Percentiles rank a stretch among this genome's conserved stretches.
Conservation (phyloP, 2,888 invertebrate genomes). For the Helicoverpa assulta region DNA sequence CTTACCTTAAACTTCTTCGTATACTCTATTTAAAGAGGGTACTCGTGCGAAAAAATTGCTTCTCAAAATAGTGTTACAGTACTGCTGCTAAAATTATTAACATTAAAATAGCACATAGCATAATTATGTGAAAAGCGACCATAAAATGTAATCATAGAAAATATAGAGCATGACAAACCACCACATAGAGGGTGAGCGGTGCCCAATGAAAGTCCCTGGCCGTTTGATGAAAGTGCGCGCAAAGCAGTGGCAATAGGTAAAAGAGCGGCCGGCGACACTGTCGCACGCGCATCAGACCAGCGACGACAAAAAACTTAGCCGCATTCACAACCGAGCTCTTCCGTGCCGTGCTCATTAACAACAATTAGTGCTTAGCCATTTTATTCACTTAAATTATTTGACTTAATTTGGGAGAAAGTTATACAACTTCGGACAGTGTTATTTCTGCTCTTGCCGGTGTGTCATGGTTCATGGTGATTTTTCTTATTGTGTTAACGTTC, state of each 20-base stretch:
- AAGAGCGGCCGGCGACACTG: conserved; percentile 71
- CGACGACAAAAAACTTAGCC: conserved; percentile 71
- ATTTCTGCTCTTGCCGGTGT: conserved; percentile 38
- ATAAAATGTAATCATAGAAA: conserved; percentile 36
- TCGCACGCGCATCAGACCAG: conserved; percentile 74
- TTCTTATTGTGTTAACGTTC: conserved; percentile 31
- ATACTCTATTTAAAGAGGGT: no score
- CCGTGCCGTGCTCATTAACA: conserved; percentile 64
- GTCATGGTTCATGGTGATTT: conserved; percentile 50
- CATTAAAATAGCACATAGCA: not conserved
- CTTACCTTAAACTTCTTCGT: no score
- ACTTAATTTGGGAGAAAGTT: conserved; percentile 50
- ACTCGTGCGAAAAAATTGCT: no score
- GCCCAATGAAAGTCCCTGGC: conserved; percentile 74
- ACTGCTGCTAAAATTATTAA: not conserved
- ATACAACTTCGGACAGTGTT: conserved; percentile 38
- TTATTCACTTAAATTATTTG: conserved; percentile 49
- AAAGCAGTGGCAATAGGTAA: conserved; percentile 75
- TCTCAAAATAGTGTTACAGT: no score
- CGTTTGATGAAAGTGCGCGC: conserved; percentile 78
- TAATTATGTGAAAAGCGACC: conserved; percentile 37
- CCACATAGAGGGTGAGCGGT: conserved; percentile 55
- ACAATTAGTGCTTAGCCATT: conserved; percentile 60
- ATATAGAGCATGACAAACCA: conserved; percentile 62
- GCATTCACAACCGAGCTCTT: conserved; percentile 65